Conservation (phyloP, 2,888 invertebrate species). For the Oscheius sp. region DNA sequence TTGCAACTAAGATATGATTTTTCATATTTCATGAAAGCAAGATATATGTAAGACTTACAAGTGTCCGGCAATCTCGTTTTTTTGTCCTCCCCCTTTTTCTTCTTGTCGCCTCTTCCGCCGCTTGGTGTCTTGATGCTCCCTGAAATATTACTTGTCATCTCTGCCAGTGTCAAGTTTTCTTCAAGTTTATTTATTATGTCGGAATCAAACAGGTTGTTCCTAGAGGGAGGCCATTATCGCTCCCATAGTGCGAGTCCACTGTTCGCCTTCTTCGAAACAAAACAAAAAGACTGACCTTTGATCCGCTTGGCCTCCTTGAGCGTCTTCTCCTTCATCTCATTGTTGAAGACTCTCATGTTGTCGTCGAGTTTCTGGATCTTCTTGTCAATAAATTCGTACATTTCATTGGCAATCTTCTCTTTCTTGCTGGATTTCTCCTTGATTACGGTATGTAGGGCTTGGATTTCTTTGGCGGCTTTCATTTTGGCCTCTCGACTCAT, state of each 20-base stretch:
- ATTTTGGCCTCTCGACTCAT: conserved; percentile 21
- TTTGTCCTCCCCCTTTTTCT: conserved; percentile 23
- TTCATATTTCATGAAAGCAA: too few species aligned
- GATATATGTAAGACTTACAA: too few species aligned
- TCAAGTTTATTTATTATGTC: too few species aligned
- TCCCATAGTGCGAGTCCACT: too few species aligned
- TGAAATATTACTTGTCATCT: not conserved
- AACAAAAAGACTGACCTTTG: not conserved
- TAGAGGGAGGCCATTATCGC: too few species aligned
- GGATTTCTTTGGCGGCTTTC: conserved; percentile 35
- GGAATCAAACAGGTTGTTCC: too few species aligned
- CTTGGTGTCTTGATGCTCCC: not conserved
- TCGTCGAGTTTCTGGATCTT: conserved; percentile 77
- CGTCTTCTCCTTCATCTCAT: conserved; percentile 8
- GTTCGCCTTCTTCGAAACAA: too few species aligned
- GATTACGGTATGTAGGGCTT: conserved; percentile 81
- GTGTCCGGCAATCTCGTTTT: conserved; percentile 27
- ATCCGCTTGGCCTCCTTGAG: not conserved
- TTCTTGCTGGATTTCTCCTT: conserved; percentile 97
- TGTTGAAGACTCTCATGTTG: conserved; percentile 13
- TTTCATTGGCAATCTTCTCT: conserved; percentile 95
- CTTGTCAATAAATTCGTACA: conserved; percentile 92
- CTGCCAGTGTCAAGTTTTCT: too few species aligned
- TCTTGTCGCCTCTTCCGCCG: conserved; percentile 10
- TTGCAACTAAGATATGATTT: not conserved